Evolutionary conservation across 2,888 invertebrate species (phyloP).

Genomic region (Dermolepida albohirtum): DNA sequence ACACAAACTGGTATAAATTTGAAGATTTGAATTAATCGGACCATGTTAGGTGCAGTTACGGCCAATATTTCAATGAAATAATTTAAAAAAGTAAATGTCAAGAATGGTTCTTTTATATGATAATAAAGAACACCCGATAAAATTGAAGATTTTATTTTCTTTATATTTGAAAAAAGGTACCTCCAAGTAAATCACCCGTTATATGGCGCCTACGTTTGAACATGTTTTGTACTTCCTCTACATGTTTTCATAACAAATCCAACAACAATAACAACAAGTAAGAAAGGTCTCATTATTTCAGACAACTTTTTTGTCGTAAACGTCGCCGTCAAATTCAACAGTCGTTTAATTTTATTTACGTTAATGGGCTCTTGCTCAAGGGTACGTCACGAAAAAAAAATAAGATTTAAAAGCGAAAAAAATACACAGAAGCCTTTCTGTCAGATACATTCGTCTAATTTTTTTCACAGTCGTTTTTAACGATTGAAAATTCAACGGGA

Average conservation of each 20-base stretch:
- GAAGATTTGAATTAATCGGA: no score
- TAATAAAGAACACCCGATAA: no score
- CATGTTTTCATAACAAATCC: conserved; percentile 1
- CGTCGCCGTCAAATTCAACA: conserved; percentile 8
- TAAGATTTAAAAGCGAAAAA: not conserved
- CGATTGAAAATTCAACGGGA: conserved; percentile 8
- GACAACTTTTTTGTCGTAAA: conserved; percentile 16
- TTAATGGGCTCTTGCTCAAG: conserved; percentile 15
- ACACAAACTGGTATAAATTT: no score
- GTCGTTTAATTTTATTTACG: conserved; percentile 24
- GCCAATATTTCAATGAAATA: no score
- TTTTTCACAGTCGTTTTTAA: conserved; percentile 14
- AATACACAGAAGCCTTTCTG: not conserved
- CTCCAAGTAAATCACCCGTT: no score
- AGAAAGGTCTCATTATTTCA: conserved; percentile 1
- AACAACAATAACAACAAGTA: conserved; percentile 5
- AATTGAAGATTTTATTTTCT: no score
- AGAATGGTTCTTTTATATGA: no score
- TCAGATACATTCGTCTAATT: not conserved
- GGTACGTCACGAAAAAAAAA: conserved; percentile 8
- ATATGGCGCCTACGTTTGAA: no score
- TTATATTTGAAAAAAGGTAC: no score
- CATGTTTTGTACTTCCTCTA: conserved; percentile 1
- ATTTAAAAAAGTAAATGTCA: no score
- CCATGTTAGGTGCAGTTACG: no score